Percentiles rank a stretch among this genome's conserved stretches.
Conservation (phyloP, 2,113 vertebrate species). For the Pogona vitticeps region DNA sequence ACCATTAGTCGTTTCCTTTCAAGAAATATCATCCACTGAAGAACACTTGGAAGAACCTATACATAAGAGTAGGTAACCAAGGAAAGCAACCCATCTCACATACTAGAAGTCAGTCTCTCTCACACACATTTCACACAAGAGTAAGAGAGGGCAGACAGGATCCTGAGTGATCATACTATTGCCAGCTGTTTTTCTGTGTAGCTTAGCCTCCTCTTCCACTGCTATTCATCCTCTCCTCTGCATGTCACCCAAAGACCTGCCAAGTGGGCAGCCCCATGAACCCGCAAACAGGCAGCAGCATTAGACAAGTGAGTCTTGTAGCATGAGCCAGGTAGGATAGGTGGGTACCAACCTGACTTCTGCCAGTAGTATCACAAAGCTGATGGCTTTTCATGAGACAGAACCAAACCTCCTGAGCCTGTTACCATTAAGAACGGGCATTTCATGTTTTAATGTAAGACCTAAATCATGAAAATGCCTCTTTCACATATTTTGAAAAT, state of each 20-base stretch:
- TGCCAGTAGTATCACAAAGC: background rate
- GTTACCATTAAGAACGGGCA: no score
- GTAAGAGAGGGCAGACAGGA: no score
- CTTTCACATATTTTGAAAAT: no score
- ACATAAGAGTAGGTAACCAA: background rate
- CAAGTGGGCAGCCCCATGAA: background rate
- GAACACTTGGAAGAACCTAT: background rate
- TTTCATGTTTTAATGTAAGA: no score
- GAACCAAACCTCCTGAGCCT: no score
- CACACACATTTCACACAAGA: background rate
- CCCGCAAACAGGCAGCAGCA: background rate
- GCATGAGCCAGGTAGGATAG: background rate
- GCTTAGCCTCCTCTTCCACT: no score
- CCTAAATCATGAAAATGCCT: no score
- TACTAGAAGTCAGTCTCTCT: background rate
- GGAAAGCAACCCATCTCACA: background rate
- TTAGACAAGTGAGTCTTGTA: background rate
- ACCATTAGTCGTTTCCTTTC: no score
- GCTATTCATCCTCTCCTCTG: no score
- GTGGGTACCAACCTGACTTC: background rate
- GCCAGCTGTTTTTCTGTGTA: no score
- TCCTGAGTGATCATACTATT: no score
- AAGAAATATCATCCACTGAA: background rate
- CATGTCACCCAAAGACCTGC: background rate
- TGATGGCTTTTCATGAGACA: background rate